Percentiles rank a stretch among this genome's conserved stretches.
phyloP scores from a whole-genome alignment of 2,113 vertebrate genomes.

The Pyrgilauda ruficollis region DNA sequence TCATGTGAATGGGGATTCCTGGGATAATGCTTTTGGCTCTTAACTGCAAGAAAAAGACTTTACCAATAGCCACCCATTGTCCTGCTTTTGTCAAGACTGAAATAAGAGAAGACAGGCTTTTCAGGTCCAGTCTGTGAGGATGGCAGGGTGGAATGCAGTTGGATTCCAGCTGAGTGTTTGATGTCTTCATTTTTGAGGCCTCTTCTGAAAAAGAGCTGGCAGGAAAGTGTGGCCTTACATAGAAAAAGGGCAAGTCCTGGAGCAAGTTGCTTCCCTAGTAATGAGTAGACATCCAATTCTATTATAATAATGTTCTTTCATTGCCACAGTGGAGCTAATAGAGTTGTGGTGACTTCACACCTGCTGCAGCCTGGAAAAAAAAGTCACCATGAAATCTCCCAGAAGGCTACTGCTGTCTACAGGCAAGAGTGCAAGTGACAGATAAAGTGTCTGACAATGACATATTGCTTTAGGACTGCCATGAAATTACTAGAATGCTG shows the following conservation, averaged over 20 bases:
- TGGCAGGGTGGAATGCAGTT: slow-evolving; percentile 71
- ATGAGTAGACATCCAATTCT: slow-evolving; percentile 70
- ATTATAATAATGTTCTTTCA: slow-evolving; percentile 77
- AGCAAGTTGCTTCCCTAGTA: slow-evolving; percentile 56
- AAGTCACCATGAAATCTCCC: slow-evolving; percentile 73
- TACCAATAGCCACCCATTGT: slow-evolving; percentile 80
- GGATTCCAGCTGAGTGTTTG: slow-evolving; percentile 76
- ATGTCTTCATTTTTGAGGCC: slow-evolving; percentile 79
- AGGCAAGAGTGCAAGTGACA: slow-evolving; percentile 74
- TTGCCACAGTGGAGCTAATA: slow-evolving; percentile 77
- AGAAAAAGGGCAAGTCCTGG: slow-evolving; percentile 56
- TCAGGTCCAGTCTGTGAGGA: slow-evolving; percentile 66
- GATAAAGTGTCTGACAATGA: slow-evolving; percentile 80
- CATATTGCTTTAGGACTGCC: slow-evolving; percentile 74
- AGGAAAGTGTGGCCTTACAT: slow-evolving; percentile 33
- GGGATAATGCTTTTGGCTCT: slow-evolving; percentile 69
- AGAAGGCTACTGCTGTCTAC: slow-evolving; percentile 71
- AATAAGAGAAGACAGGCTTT: slow-evolving; percentile 74
- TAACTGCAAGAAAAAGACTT: slow-evolving; percentile 63
- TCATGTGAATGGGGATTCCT: slow-evolving; percentile 77
- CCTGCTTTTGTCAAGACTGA: slow-evolving; percentile 77
- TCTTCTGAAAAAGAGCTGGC: slow-evolving; percentile 60
- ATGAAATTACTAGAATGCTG: slow-evolving; percentile 75
- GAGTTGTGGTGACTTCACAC: slow-evolving; percentile 79
- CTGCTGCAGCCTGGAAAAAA: slow-evolving; percentile 65